Evolutionary conservation across 2,888 invertebrate species (phyloP).

Genomic region (Pantelozetes paolii): DNA sequence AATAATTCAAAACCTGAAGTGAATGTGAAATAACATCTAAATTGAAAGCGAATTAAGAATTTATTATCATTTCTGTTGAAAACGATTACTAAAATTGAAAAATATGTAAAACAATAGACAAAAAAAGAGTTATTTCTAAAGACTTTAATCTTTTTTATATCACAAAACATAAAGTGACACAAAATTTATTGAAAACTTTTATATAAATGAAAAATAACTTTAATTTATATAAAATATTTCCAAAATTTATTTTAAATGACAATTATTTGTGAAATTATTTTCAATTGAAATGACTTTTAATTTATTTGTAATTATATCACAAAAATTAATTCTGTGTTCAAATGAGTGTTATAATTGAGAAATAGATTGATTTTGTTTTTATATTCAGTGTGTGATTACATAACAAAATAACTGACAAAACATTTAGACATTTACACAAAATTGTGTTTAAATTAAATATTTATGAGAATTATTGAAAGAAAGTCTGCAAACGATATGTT

Average conservation of each 20-base stretch:
- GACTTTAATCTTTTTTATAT: background rate
- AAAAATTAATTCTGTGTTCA: too few relatives aligned
- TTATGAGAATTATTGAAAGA: background rate
- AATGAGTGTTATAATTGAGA: too few relatives aligned
- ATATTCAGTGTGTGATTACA: background rate
- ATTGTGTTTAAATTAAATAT: background rate
- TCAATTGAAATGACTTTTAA: background rate
- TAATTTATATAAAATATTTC: too few relatives aligned
- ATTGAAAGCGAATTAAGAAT: conserved; percentile 10
- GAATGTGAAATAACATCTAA: background rate
- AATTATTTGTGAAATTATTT: background rate
- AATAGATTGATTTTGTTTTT: background rate
- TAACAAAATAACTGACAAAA: too few relatives aligned
- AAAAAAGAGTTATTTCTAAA: background rate
- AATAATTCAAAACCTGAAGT: background rate
- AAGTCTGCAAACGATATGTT: conserved; percentile 10
- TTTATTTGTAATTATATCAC: too few relatives aligned
- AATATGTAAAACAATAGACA: background rate
- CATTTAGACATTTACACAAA: too few relatives aligned
- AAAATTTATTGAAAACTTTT: background rate
- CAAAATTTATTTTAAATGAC: too few relatives aligned
- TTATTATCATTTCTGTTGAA: conserved; percentile 4
- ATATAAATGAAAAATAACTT: too few relatives aligned
- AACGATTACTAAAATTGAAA: background rate
- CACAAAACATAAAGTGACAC: background rate